Conservation (phyloP, 2,113 vertebrate genomes). For the Tretioscincus oriximinensis region DNA sequence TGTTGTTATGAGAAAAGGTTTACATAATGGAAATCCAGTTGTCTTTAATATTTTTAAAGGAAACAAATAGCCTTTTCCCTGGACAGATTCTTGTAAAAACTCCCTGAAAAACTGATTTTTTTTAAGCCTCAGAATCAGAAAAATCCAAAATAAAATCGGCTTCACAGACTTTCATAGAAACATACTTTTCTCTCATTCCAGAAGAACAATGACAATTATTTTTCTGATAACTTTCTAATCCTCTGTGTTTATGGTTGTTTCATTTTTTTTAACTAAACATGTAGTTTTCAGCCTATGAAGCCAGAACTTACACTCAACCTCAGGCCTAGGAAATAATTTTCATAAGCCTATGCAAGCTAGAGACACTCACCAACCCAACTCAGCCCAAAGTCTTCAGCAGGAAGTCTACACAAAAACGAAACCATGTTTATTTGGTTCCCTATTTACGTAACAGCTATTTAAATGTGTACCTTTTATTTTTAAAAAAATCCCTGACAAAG, state of each 20-base stretch:
- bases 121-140: conserved; percentile 46
- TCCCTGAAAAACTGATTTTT: conserved; percentile 12
- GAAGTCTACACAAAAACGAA: background rate
- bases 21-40: background rate
- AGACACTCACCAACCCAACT: conserved; percentile 21
- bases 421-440: conserved; percentile 17
- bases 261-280: background rate
- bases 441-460: conserved; percentile 42
- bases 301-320: background rate
- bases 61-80: background rate
- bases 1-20: background rate
- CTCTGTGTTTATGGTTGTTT: background rate
- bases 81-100: background rate
- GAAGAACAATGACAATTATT: background rate
- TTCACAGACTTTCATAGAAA: conserved; percentile 38
- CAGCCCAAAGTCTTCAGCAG: background rate
- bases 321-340: background rate
- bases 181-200: conserved; percentile 15
- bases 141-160: conserved; percentile 41
- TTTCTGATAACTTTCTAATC: background rate
- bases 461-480: conserved; percentile 39
- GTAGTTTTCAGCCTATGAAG: background rate
- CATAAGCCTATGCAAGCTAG: conserved; percentile 30
- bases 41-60: background rate
- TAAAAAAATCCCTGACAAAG: conserved; percentile 26